phyloP scores from a whole-genome alignment of 2,113 vertebrate species.

The Chloropsis hardwickii region DNA sequence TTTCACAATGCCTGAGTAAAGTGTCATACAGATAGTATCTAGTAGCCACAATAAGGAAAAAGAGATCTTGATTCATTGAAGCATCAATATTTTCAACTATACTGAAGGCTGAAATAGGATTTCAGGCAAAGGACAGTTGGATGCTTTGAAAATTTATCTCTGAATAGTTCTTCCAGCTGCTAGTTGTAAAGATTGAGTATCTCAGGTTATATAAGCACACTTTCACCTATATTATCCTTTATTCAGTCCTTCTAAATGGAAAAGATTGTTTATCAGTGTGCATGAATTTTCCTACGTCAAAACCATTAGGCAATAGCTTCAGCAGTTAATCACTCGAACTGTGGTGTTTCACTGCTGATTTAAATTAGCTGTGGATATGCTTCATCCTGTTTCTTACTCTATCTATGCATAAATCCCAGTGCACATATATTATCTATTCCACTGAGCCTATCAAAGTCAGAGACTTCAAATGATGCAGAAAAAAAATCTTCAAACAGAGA shows the following conservation, averaged over 20 bases:
- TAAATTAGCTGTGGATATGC: background rate
- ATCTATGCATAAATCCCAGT: background rate
- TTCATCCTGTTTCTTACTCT: background rate
- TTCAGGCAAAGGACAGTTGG: background rate
- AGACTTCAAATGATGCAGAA: background rate
- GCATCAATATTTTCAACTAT: background rate
- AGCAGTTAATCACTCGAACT: background rate
- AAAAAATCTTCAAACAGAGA: conserved; percentile 15
- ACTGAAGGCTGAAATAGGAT: background rate
- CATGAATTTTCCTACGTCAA: background rate
- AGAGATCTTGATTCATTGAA: background rate
- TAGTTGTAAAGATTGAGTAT: background rate
- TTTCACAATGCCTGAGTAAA: background rate
- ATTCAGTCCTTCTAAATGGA: background rate
- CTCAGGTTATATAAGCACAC: background rate
- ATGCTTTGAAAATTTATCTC: background rate
- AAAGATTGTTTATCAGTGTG: background rate
- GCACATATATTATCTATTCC: background rate
- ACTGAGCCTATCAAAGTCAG: conserved; percentile 27
- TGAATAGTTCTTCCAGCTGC: background rate
- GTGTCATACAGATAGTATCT: background rate
- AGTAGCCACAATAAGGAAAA: background rate
- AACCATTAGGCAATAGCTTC: background rate
- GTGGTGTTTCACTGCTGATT: background rate
- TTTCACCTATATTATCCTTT: background rate